Base-by-base conservation (phyloP, 2,888 invertebrate genomes). In the Ochropleura plecta region DNA sequence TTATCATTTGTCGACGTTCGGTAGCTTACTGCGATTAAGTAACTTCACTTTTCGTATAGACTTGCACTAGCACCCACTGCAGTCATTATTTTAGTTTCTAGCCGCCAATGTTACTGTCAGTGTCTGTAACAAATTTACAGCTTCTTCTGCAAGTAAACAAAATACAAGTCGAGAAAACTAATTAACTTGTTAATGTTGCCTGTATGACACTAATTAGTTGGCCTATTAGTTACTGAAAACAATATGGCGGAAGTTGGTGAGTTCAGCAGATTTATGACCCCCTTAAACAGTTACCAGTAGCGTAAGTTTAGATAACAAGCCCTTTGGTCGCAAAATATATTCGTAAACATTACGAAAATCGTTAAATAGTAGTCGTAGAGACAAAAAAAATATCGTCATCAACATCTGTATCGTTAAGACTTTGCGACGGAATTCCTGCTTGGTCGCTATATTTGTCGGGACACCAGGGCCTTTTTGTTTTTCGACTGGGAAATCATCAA, bases 181-280 rank as follows among this genome's bases (percentile, higher is more conserved):
- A 79, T 70, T 55, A 70, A 66, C 60, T 76, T 66, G 66, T 70
- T 78, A 59, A 79, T 67, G 53, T 20, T 71, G 42, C 57, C n/a
- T 44, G 67, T 53, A 63, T 77, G 71, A 77, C 82, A 77, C 53
- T 77, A 55, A 70, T 70, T 67, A 67, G 44, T 76, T 77, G 44
- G 49, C 66, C 59, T 77, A 60, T 71, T 70, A 77, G 53, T 82
- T 55, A 77, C 65, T 57, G 77, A n/a, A 59, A 67, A 77, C 71
- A 79, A 82, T 64, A 71, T 51, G 51, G 46, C 30, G 30, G 20
- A 46, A 49, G 64, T 68, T 59, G n/a, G 14, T 10, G 18, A 76
- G 76, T 66, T 79, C 46, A 69, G 46, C 16, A 69, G 76, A 76
- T 76, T 76, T 69, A 62, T 79, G 69, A 44, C n/a, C 64, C 46